Base-by-base conservation (phyloP, 2,113 vertebrate species). In the Propithecus coquereli region DNA sequence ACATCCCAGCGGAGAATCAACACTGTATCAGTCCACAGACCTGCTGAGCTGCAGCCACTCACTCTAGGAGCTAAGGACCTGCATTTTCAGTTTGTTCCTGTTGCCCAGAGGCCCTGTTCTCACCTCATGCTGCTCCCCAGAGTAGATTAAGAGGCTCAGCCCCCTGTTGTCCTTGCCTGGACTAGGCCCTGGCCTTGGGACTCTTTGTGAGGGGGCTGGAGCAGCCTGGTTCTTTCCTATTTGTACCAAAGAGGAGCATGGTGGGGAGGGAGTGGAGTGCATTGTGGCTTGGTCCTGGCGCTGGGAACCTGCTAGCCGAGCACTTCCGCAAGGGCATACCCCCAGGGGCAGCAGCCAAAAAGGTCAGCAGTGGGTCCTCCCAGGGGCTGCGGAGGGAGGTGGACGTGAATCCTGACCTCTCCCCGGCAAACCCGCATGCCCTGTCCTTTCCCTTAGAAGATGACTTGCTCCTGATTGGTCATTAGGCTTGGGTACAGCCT, bases 211-310 rank as follows among this genome's bases (percentile, higher is more conserved):
- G 74, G 77, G 43, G n/a, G 63, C 79, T 73, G 50, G 61, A 87
- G 77, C 59, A 90, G 74, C 90, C 95, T 76, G 70, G 79, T 94
- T 93, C 71, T 96, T 95, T 91, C 85, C 91, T 95, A 32, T 92
- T 97, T 87, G 97, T 98, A 98, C 98, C 98, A 98, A 98, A 98
- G 98, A 98, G 97, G 97, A 97, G 92, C 97, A 74, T 82, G 77
- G 89, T n/a, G 63, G 47, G 65, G 65, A 34, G 63, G 50, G 71
- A 65, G 50, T 32, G 12, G 25, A 81, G 77, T 87, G 47, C 52
- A 5, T 8, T n/a, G 63, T 52, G 73, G 71, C 94, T 92, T 37
- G 43, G 70, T 85, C 66, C 57, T 84, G 50, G 74, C 1, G 3
- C 84, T 84, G 86, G 82, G 34, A 59, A 25, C 82, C 61, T 96